Evolutionary conservation across 1,140 invertebrate genomes (phyloP).

Genomic region (Saccostrea glomerata): DNA sequence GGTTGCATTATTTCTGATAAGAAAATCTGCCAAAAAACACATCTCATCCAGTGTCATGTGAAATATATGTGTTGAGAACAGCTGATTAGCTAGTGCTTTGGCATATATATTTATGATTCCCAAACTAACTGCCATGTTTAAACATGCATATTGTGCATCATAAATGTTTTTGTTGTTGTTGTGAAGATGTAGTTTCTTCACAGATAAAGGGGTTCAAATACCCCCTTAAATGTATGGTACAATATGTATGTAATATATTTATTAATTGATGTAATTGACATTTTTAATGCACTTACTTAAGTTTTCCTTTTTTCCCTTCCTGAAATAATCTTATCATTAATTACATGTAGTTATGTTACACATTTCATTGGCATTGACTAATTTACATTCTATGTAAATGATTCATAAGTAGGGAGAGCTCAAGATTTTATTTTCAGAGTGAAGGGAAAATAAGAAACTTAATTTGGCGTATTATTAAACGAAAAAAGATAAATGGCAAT

Average conservation of each 20-base stretch:
- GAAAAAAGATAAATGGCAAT: slow-evolving; percentile 33
- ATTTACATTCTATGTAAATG: slow-evolving; percentile 32
- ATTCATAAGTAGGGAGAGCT: slow-evolving; percentile 5
- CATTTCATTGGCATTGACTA: slow-evolving; percentile 3
- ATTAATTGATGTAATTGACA: slow-evolving; percentile 4
- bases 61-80: background rate
- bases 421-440: slow-evolving; percentile 19
- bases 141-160: background rate
- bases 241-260: slow-evolving; percentile 15
- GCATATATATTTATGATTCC: background rate
- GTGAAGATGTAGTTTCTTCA: slow-evolving; percentile 12
- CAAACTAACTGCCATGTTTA: background rate
- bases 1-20: background rate
- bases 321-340: background rate
- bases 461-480: background rate
- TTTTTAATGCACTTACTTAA: slow-evolving; percentile 12
- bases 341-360: background rate
- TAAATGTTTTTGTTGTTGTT: background rate
- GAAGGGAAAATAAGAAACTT: slow-evolving; percentile 25
- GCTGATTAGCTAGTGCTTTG: slow-evolving; percentile 10
- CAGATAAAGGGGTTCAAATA: background rate
- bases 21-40: slow-evolving; percentile 14
- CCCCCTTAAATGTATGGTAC: background rate
- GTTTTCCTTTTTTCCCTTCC: slow-evolving; percentile 22
- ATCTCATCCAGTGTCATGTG: slow-evolving; percentile 1